phyloP scores from a whole-genome alignment of 2,113 vertebrate species.

The Plecotus auritus region DNA sequence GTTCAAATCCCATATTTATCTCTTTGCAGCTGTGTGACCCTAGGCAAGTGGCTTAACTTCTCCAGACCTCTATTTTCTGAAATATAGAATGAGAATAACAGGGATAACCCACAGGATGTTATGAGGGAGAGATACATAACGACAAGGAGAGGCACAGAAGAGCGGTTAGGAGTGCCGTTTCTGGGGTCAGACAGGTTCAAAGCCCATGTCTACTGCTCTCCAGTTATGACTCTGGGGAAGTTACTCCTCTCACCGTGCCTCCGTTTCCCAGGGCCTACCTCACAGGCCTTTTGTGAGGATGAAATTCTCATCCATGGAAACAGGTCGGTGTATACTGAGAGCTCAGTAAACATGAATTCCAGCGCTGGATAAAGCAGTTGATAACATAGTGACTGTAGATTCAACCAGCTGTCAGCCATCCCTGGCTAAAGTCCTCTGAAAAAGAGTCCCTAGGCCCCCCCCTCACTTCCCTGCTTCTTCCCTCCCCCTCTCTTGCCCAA shows the following conservation, averaged over 20 bases:
- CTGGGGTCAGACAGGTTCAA: background rate
- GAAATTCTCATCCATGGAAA: background rate
- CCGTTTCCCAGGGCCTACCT: background rate
- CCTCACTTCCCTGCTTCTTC: background rate
- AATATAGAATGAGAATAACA: background rate
- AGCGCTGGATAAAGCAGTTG: background rate
- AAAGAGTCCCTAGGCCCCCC: background rate
- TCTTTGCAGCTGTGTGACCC: background rate
- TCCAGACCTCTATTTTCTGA: background rate
- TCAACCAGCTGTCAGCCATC: background rate
- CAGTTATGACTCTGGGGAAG: background rate
- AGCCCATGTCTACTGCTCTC: background rate
- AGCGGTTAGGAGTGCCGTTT: background rate
- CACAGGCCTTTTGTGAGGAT: background rate
- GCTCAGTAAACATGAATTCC: rapidly evolving
- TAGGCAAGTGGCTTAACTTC: background rate
- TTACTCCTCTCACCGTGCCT: background rate
- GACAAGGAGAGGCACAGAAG: background rate
- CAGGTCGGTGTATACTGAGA: background rate
- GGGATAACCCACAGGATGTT: background rate
- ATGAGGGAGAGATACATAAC: background rate
- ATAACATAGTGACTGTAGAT: background rate
- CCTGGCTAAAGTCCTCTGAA: background rate
- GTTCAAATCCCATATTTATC: background rate
- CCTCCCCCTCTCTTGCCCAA: background rate